Conservation (phyloP, 2,797 vertebrate species). For the Smutsia temminckii region DNA sequence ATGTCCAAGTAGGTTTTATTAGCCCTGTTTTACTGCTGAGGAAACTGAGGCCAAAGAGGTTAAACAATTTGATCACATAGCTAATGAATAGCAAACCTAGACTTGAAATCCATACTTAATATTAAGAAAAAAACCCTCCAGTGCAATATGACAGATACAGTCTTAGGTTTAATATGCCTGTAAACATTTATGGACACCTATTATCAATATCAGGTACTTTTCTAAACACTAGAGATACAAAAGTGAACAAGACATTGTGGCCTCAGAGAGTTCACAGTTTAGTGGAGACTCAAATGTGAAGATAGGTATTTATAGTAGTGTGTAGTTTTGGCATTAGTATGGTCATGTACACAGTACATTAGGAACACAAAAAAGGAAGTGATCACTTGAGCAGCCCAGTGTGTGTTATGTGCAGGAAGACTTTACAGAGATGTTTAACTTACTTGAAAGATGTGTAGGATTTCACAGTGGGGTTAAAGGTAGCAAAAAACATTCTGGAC, state of each 20-base stretch:
- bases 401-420: background rate
- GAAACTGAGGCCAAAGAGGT: conserved; percentile 54
- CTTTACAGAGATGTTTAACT: conserved; percentile 11
- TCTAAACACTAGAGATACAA: conserved; percentile 14
- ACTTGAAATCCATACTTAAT: conserved; percentile 38
- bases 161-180: conserved; percentile 21
- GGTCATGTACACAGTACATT: background rate
- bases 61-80: conserved; percentile 38
- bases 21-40: conserved; percentile 47
- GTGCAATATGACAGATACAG: background rate
- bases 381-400: background rate
- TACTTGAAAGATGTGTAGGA: background rate
- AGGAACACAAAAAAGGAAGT: conserved; percentile 37
- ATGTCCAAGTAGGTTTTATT: conserved; percentile 60
- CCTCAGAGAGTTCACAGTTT: conserved; percentile 17
- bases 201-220: background rate
- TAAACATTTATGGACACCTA: conserved; percentile 20
- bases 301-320: background rate
- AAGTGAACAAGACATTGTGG: background rate
- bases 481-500: background rate
- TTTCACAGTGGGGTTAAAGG: background rate
- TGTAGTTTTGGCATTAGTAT: conserved; percentile 29
- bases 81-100: conserved; percentile 17
- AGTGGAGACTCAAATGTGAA: background rate
- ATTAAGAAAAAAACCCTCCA: conserved; percentile 45